These are phyloP conservation scores for Cryptophagus acutangulus DNA, from an alignment of 2,888 invertebrate species.

Conservation along the genomic window DNA sequence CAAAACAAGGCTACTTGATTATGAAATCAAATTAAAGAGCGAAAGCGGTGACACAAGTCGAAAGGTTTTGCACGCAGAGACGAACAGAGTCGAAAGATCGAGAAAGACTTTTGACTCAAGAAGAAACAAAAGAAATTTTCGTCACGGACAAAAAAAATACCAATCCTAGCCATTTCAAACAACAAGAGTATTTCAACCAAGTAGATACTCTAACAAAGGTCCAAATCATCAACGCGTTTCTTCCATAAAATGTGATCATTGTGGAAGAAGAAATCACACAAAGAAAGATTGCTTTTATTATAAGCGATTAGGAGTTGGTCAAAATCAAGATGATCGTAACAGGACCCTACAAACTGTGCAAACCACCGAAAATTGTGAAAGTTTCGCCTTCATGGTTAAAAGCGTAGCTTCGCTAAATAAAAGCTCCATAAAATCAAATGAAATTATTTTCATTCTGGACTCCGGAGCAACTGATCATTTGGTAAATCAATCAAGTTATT, in stretches of 20 bases:
- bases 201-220: no score
- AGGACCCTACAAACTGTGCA: no score
- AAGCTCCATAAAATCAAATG: no score
- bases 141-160: no score
- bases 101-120: no score
- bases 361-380: no score
- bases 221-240: no score
- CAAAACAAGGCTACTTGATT: constrained; percentile 26
- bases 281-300: constrained; percentile 11
- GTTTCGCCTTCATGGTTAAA: constrained; percentile 11
- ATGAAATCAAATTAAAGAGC: constrained; percentile 21
- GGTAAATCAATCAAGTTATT: constrained; percentile 15
- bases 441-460: constrained; percentile 20
- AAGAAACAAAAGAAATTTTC: no score
- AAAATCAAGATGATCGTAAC: constrained; percentile 1
- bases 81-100: no score
- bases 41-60: background rate
- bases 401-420: background rate
- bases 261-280: constrained; percentile 9
- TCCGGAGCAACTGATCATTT: constrained; percentile 27
- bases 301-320: background rate
- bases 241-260: constrained; percentile 8
- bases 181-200: no score
- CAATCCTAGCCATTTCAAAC: no score
- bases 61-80: background rate